phyloP scores from a whole-genome alignment of 2,113 vertebrate species.

The Paradisaea rubra region DNA sequence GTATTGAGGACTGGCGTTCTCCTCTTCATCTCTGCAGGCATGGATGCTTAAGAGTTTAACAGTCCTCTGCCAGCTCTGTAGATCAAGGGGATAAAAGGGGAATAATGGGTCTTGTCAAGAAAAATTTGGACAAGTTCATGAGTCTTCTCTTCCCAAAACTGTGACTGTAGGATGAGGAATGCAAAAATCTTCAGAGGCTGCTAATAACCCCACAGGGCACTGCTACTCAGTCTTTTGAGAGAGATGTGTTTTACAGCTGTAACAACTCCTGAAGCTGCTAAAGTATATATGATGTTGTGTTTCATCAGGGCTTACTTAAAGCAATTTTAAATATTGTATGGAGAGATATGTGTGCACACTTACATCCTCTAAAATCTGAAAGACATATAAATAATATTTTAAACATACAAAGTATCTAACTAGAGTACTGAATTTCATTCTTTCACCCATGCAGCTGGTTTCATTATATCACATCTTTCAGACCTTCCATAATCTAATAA shows the following conservation, averaged over 20 bases:
- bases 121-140: neutral
- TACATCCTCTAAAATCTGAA: neutral
- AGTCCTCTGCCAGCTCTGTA: neutral
- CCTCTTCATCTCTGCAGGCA: neutral
- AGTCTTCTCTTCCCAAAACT: neutral
- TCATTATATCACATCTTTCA: neutral
- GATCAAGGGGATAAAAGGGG: neutral
- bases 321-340: neutral
- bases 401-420: neutral
- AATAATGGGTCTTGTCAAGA: neutral
- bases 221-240: neutral
- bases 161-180: neutral
- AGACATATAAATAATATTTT: neutral
- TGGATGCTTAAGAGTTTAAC: rapidly evolving
- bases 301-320: neutral
- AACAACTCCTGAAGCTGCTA: neutral
- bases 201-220: neutral
- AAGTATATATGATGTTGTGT: neutral
- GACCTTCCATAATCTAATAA: neutral
- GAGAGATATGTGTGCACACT: neutral
- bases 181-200: neutral
- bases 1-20: no score
- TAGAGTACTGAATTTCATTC: neutral
- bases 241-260: neutral
- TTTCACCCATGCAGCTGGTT: neutral